Evolutionary conservation across 2,797 vertebrate genomes (phyloP).

Genomic region (Molossus molossus): DNA sequence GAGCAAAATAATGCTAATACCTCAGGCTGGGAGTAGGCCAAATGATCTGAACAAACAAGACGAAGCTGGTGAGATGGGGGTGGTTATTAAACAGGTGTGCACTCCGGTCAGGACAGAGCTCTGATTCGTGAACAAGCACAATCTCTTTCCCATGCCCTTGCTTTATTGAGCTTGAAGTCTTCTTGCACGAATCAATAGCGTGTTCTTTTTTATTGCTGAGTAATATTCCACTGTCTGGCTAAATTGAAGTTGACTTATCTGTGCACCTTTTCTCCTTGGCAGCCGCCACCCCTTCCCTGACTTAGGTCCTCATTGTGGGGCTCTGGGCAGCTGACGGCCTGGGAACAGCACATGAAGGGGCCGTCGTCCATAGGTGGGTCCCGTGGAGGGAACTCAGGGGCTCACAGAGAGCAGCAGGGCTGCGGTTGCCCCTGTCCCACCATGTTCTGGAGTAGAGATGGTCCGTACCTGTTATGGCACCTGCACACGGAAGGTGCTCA

Average conservation of each 20-base stretch:
- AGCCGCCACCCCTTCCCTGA: background rate
- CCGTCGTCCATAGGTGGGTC: background rate
- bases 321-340: background rate
- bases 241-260: background rate
- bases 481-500: too few relatives aligned
- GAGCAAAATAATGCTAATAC: background rate
- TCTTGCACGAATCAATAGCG: background rate
- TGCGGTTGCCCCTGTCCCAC: background rate
- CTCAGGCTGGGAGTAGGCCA: background rate
- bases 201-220: background rate
- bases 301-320: background rate
- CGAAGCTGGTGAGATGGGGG: background rate
- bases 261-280: background rate
- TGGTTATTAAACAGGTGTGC: background rate
- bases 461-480: too few relatives aligned
- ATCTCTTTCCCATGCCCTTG: background rate
- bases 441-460: background rate
- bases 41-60: background rate
- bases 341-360: background rate
- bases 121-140: background rate
- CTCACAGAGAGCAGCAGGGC: background rate
- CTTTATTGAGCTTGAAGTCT: background rate
- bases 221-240: background rate
- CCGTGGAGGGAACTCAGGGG: background rate
- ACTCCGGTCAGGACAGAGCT: rapidly evolving